A percentile compares a stretch with the other conserved stretches of the same genome.
These are phyloP conservation scores for Talpa occidentalis DNA, from an alignment of 2,113 vertebrate species.

Conservation along the genomic window DNA sequence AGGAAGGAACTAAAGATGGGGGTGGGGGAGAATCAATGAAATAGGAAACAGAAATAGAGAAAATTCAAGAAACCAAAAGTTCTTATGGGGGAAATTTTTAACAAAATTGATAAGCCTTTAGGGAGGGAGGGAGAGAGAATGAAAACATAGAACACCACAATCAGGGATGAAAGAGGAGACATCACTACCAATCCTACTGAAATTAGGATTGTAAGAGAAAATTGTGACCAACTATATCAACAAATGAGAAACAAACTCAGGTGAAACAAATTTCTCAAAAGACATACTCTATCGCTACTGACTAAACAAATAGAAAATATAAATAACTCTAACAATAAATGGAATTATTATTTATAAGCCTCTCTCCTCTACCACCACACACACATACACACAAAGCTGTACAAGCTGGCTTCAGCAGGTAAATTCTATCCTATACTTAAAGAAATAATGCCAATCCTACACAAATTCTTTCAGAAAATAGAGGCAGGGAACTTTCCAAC, in stretches of 20 bases:
- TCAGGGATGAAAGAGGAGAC: neutral
- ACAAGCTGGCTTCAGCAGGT: neutral
- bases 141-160: neutral
- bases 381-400: neutral
- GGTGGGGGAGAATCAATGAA: neutral
- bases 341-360: neutral
- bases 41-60: neutral
- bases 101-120: neutral
- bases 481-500: neutral
- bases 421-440: neutral
- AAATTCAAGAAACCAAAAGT: no score
- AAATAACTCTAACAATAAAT: neutral
- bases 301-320: neutral
- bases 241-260: neutral
- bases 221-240: neutral
- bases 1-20: neutral
- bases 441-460: neutral
- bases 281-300: neutral
- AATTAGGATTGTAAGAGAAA: neutral
- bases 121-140: neutral
- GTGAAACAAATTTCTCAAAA: constrained; percentile 4
- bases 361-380: neutral
- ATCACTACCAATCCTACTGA: neutral
- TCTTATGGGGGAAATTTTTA: neutral
- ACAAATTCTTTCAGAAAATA: neutral